phyloP scores from a whole-genome alignment of 2,888 invertebrate species.

The Xylocampa areola region DNA sequence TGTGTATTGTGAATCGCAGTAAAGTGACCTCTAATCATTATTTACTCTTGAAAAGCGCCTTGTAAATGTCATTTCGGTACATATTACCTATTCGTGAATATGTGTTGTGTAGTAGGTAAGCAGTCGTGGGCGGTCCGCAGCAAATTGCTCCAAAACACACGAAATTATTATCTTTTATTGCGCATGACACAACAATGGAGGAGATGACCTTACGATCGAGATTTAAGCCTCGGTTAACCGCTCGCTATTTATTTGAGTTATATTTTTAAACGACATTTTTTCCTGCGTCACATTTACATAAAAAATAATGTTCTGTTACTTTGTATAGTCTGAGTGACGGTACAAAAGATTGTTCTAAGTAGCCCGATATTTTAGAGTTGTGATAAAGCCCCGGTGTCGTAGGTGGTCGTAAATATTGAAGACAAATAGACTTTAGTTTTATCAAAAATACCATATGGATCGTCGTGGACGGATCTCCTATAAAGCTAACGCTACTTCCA shows the following conservation, averaged over 20 bases:
- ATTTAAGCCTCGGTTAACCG: constrained; percentile 71
- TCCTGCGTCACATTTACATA: constrained; percentile 50
- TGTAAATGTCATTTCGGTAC: constrained; percentile 36
- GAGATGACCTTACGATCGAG: constrained; percentile 81
- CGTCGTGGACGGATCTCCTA: constrained; percentile 27
- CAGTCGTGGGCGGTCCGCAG: constrained; percentile 74
- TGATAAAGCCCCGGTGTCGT: constrained; percentile 56
- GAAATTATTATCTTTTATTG: constrained; percentile 84
- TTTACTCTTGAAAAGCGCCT: constrained; percentile 26
- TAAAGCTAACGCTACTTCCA: constrained; percentile 35
- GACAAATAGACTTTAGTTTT: constrained; percentile 66
- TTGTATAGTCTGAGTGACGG: constrained; percentile 16
- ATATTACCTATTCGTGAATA: constrained; percentile 32
- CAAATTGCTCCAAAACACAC: constrained; percentile 85
- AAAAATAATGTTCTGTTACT: constrained; percentile 18
- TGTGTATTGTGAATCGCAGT: constrained; percentile 19
- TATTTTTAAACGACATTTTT: constrained; percentile 55
- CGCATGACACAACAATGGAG: constrained; percentile 83
- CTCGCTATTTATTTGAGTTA: constrained; percentile 69
- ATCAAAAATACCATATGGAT: constrained; percentile 48
- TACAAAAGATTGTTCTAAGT: constrained; percentile 28
- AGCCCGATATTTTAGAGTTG: constrained; percentile 56
- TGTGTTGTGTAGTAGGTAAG: constrained; percentile 45
- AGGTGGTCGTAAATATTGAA: constrained; percentile 73
- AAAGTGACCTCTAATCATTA: constrained; percentile 34